Conservation (phyloP, 2,888 invertebrate genomes). For the Pocota personata region DNA sequence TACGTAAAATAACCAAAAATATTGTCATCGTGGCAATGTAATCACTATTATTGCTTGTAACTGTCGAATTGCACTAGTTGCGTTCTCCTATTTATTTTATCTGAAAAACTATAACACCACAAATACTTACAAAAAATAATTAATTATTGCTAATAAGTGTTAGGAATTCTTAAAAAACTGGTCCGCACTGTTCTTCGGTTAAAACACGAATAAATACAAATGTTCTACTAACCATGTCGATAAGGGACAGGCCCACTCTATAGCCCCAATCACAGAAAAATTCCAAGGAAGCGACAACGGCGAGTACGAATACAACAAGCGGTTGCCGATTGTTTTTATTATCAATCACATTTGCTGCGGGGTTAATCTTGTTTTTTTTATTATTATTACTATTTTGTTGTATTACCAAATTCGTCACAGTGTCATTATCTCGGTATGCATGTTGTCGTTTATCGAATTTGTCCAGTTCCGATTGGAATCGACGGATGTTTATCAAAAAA, state of each 20-base stretch:
- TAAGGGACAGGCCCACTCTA: slow-evolving; percentile 63
- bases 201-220: slow-evolving; percentile 59
- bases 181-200: slow-evolving; percentile 52
- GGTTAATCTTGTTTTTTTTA: slow-evolving; percentile 37
- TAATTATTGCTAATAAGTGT: background rate
- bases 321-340: slow-evolving; percentile 41
- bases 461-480: slow-evolving; percentile 15
- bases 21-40: slow-evolving; percentile 23
- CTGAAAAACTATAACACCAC: background rate
- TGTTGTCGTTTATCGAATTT: slow-evolving; percentile 18
- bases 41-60: background rate
- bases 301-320: slow-evolving; percentile 29
- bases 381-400: background rate
- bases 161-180: background rate
- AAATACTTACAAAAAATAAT: slow-evolving; percentile 8
- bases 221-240: slow-evolving; percentile 57
- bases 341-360: slow-evolving; percentile 46
- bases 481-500: slow-evolving; percentile 14
- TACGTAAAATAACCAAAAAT: background rate
- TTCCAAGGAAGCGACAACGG: slow-evolving; percentile 38
- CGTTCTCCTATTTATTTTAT: background rate
- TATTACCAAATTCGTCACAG: slow-evolving; percentile 18
- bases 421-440: slow-evolving; percentile 14
- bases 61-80: background rate
- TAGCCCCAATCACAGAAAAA: slow-evolving; percentile 39